phyloP scores from a whole-genome alignment of 2,888 invertebrate genomes.

The Rhagophthalmus giganteus region DNA sequence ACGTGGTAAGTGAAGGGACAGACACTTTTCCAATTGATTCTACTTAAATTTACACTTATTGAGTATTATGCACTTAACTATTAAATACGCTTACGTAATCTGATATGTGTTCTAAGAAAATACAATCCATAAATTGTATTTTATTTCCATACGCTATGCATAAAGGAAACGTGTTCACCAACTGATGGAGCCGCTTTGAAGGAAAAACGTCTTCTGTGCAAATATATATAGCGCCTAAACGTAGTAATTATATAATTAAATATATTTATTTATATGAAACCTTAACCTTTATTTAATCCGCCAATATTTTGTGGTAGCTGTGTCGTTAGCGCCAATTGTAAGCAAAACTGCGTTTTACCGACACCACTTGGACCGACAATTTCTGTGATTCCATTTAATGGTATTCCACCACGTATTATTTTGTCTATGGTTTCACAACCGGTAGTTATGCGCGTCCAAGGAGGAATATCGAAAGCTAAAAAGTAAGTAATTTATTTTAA shows the following conservation, averaged over 20 bases:
- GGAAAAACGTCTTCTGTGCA: slow-evolving; percentile 80
- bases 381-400: slow-evolving; percentile 71
- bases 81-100: slow-evolving; percentile 57
- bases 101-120: slow-evolving; percentile 68
- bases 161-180: slow-evolving; percentile 52
- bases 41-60: too few relatives aligned
- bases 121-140: slow-evolving; percentile 60
- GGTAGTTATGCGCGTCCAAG: slow-evolving; percentile 50
- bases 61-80: too few relatives aligned
- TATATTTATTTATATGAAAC: background rate
- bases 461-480: slow-evolving; percentile 37
- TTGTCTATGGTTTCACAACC: slow-evolving; percentile 66
- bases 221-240: slow-evolving; percentile 65
- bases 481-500: background rate
- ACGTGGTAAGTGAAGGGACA: slow-evolving; percentile 59
- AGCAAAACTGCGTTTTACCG: slow-evolving; percentile 80
- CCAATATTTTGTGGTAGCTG: slow-evolving; percentile 61
- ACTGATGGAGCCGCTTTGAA: slow-evolving; percentile 65
- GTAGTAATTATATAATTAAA: slow-evolving; percentile 2
- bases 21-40: slow-evolving; percentile 61
- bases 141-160: slow-evolving; percentile 34
- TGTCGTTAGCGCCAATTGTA: slow-evolving; percentile 69
- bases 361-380: slow-evolving; percentile 78
- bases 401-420: slow-evolving; percentile 69
- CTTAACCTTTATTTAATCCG: slow-evolving; percentile 59